Base-by-base conservation (phyloP, 2,113 vertebrate species). In the Oostethus manadensis region DNA sequence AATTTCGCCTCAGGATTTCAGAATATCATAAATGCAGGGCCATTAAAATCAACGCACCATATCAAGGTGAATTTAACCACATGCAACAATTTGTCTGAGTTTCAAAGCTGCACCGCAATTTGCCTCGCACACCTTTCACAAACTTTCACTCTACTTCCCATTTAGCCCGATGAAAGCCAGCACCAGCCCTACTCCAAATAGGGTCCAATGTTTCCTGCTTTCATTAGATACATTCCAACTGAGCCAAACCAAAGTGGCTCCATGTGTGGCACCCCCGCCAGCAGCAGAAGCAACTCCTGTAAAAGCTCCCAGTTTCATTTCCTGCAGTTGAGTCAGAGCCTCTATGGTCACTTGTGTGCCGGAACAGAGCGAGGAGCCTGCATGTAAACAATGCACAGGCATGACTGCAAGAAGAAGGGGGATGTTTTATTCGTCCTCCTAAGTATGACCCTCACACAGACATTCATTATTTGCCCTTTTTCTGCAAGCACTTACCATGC, bases 341-440 rank as follows among this genome's bases (percentile, higher is more conserved):
- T 45, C 14, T 35, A 35, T 29, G 44, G n/a, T 21, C 44, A 0
- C 20, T 29, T 29, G 56, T 61, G 20, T 43, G 47, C 23, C 35
- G 14, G 68, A 64, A 48, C 1, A 0, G 9, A 79, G 72, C 47
- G 59, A 50, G 53, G 48, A 77, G 73, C 69, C 71, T 38, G 73
- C 71, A 17, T 72, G 77, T 73, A 55, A 73, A 70, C 70, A 66
- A 8, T 73, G 67, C 74, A 64, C 56, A 53, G 66, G 20, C 74
- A 64, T 11, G 66, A 71, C 51, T 78, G 70, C 45, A 78, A 71
- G 72, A 77, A 77, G 43, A 67, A 68, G 38, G 26, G 16, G 35
- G 18, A n/a, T 53, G 23, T 18, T 53, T 53, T 18, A n/a, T 17
- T 15, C 17, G 8, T 17, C 3, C 14, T 42, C 14, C 11, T 42